Evolutionary conservation across 1,140 invertebrate genomes (phyloP).

Genomic region (Scaptomyza pallida): DNA sequence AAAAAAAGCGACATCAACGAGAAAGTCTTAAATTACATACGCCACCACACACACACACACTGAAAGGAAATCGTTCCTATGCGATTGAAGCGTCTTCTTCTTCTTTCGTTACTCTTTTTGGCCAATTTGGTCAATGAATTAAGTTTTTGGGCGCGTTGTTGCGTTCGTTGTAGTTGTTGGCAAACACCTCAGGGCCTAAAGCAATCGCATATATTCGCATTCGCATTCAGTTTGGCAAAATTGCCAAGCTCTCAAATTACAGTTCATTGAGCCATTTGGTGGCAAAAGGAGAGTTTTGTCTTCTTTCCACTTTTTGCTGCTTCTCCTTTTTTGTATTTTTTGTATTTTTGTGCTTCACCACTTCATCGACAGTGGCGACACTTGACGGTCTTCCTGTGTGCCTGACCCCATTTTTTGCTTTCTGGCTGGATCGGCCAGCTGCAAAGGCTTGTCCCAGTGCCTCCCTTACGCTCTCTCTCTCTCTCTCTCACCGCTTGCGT

Average conservation of each 20-base stretch:
- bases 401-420: slow-evolving; percentile 40
- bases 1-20: slow-evolving; percentile 45
- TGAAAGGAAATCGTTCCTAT: slow-evolving; percentile 20
- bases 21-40: slow-evolving; percentile 79
- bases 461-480: slow-evolving; percentile 4
- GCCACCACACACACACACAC: slow-evolving; percentile 55
- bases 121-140: slow-evolving; percentile 58
- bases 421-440: slow-evolving; percentile 19
- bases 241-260: slow-evolving; percentile 73
- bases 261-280: slow-evolving; percentile 80
- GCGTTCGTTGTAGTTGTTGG: slow-evolving; percentile 25
- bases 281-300: slow-evolving; percentile 31
- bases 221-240: no score
- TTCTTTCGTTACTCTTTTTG: slow-evolving; percentile 31
- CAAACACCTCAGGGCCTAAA: slow-evolving; percentile 60
- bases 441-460: slow-evolving; percentile 20
- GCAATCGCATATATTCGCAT: slow-evolving; percentile 19
- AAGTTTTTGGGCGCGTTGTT: slow-evolving; percentile 50
- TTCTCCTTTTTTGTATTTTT: not conserved
- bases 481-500: not conserved
- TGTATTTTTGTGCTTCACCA: not conserved
- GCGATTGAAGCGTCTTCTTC: slow-evolving; percentile 6
- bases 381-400: slow-evolving; percentile 51
- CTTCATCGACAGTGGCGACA: slow-evolving; percentile 33
- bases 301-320: not conserved